phyloP scores from a whole-genome alignment of 64 coral and sea anemone species.

The Catalaphyllia jardinei region DNA sequence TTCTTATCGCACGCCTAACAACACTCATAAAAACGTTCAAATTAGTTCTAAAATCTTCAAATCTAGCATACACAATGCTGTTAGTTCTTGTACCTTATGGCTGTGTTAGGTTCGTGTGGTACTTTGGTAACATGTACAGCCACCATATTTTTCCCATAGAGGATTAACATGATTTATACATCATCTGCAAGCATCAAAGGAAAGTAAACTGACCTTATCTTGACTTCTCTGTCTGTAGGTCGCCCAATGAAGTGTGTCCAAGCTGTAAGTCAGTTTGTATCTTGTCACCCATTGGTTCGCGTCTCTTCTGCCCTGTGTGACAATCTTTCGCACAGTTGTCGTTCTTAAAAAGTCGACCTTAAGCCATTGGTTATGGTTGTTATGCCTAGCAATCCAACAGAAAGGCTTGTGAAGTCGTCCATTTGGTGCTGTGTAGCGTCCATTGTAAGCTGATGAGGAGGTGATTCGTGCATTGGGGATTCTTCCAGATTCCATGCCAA shows the following conservation, averaged over 20 bases:
- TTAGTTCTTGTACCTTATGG: too few relatives aligned
- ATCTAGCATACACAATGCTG: too few relatives aligned
- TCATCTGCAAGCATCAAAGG: background rate
- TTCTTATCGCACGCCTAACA: too few relatives aligned
- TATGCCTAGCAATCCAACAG: conserved; percentile 46
- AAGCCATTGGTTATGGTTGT: conserved; percentile 34
- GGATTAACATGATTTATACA: too few relatives aligned
- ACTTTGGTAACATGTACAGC: too few relatives aligned
- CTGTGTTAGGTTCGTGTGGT: too few relatives aligned
- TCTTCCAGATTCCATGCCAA: conserved; percentile 45
- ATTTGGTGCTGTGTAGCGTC: conserved; percentile 13
- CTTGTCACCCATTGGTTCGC: conserved; percentile 25
- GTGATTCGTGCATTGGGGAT: conserved; percentile 37
- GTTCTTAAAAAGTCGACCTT: conserved; percentile 17
- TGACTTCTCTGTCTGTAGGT: conserved; percentile 32
- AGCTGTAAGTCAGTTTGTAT: conserved; percentile 30
- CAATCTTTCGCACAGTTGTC: conserved; percentile 29
- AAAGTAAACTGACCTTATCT: background rate
- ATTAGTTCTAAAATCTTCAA: too few relatives aligned
- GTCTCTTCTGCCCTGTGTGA: conserved; percentile 18
- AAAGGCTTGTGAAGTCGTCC: conserved; percentile 28
- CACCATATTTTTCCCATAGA: too few relatives aligned
- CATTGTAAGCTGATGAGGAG: conserved; percentile 53
- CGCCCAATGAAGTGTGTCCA: conserved; percentile 38
- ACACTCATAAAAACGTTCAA: too few relatives aligned